A percentile compares a stretch with the other conserved stretches of the same genome.
phyloP scores from a whole-genome alignment of 2,888 invertebrate species.

The Cotesia congregata region DNA sequence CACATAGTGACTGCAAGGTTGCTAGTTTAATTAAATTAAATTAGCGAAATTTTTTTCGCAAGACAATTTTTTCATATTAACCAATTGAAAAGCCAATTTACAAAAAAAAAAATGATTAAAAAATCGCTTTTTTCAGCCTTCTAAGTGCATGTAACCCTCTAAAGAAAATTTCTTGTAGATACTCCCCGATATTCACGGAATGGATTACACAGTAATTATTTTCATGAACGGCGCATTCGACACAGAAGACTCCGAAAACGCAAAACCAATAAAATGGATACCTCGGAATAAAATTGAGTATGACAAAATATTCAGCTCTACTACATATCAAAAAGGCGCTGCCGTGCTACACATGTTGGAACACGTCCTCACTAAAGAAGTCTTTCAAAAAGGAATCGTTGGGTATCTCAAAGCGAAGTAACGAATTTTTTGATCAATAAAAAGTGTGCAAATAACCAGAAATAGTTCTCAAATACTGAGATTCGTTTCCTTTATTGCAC shows the following conservation, averaged over 20 bases:
- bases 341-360: constrained; percentile 74
- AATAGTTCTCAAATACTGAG: background rate
- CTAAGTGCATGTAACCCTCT: no score
- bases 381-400: constrained; percentile 74
- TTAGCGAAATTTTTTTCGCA: no score
- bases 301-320: constrained; percentile 73
- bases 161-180: background rate
- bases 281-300: constrained; percentile 72
- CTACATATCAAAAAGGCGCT: constrained; percentile 75
- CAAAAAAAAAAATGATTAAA: background rate
- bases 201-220: background rate
- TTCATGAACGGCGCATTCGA: background rate
- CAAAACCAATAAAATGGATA: constrained; percentile 71
- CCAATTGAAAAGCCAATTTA: no score
- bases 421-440: constrained; percentile 37
- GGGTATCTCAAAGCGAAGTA: constrained; percentile 70
- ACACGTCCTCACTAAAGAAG: constrained; percentile 71
- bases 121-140: no score
- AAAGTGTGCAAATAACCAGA: background rate
- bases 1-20: no score
- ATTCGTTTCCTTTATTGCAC: background rate
- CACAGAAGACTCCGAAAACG: constrained; percentile 35
- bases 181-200: background rate
- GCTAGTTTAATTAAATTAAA: no score
- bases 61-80: no score